phyloP scores from a whole-genome alignment of 2,113 vertebrate genomes.

The Toxotes chatareus region DNA sequence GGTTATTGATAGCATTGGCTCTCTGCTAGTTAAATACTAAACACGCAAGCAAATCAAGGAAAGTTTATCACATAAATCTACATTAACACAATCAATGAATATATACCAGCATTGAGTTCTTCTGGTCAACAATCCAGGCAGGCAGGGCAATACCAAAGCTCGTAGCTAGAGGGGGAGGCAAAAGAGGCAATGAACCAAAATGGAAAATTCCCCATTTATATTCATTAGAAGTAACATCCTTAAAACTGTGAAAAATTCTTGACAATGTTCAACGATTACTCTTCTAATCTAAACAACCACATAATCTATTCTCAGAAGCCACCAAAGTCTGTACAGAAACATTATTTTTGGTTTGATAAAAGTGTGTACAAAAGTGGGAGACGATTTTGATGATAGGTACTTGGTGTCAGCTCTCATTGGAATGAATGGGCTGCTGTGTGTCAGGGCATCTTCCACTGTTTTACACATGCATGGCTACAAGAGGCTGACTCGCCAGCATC shows the following conservation, averaged over 20 bases:
- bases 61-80: background rate
- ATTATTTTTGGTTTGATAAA: background rate
- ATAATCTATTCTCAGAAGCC: background rate
- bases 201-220: background rate
- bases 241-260: background rate
- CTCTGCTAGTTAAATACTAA: background rate
- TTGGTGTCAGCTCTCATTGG: slow-evolving; percentile 1
- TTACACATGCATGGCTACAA: background rate
- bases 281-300: background rate
- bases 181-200: background rate
- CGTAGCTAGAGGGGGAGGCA: slow-evolving; percentile 84
- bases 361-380: background rate
- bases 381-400: background rate
- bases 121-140: slow-evolving; percentile 99
- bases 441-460: slow-evolving; percentile 2
- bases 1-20: background rate
- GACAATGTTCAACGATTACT: background rate
- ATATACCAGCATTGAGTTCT: slow-evolving; percentile 98
- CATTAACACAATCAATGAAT: background rate
- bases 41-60: background rate
- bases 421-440: background rate
- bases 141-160: slow-evolving; percentile 98
- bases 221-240: background rate
- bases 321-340: background rate
- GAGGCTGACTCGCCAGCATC: slow-evolving; percentile 2